phyloP scores from a whole-genome alignment of 2,113 vertebrate species.

The Hippocampus abdominalis region DNA sequence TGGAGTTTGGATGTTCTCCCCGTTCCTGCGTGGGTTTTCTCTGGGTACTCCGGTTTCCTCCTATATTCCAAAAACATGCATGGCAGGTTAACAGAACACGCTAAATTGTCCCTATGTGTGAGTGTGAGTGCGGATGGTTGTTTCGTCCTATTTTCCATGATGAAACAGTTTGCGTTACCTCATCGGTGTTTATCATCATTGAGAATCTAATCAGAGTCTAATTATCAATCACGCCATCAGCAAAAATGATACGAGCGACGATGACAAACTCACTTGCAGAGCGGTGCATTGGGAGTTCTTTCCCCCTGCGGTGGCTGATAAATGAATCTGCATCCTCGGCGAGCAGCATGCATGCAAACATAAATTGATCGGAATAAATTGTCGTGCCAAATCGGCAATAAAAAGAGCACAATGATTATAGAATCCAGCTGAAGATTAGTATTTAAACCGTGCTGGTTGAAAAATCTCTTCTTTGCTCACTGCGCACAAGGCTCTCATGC shows the following conservation, averaged over 20 bases:
- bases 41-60: no score
- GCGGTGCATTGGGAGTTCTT: constrained; percentile 26
- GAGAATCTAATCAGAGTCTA: constrained; percentile 35
- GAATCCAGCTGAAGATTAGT: neutral
- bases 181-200: constrained; percentile 23
- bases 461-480: neutral
- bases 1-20: no score
- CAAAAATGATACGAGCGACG: constrained; percentile 50
- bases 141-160: neutral
- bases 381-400: neutral
- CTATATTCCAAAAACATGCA: no score
- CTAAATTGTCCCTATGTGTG: no score
- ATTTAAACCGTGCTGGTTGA: neutral
- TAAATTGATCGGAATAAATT: neutral
- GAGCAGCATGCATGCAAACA: neutral
- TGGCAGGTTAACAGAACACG: no score
- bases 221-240: constrained; percentile 47
- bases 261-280: constrained; percentile 38
- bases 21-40: no score
- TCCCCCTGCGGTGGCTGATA: constrained; percentile 24
- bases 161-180: neutral
- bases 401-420: neutral
- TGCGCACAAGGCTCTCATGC: neutral
- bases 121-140: no score
- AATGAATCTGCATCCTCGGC: neutral